These are phyloP conservation scores for Noctilio leporinus DNA, from an alignment of 2,113 vertebrate genomes.

Conservation along the genomic window DNA sequence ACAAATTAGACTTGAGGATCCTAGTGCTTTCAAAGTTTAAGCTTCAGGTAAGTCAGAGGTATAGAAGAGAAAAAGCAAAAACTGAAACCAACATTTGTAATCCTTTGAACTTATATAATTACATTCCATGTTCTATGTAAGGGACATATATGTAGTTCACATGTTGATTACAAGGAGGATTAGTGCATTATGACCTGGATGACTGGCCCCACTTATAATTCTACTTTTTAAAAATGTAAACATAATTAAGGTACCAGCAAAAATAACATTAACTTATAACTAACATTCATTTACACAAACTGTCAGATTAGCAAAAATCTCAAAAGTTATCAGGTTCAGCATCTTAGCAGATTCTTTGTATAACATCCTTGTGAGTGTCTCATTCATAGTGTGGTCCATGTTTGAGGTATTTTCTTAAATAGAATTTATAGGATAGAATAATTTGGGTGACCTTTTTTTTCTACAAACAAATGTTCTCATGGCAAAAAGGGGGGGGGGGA, in stretches of 20 bases:
- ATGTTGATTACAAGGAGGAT: neutral
- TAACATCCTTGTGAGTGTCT: neutral
- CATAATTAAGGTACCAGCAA: constrained; percentile 1
- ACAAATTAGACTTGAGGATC: neutral
- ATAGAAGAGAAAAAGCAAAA: neutral
- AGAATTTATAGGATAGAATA: neutral
- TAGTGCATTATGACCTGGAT: neutral
- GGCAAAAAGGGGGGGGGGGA: neutral
- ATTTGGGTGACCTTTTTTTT: neutral
- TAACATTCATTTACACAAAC: constrained; percentile 6
- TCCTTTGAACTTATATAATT: neutral
- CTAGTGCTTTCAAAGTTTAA: neutral
- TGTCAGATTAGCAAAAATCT: neutral
- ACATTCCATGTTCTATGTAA: neutral
- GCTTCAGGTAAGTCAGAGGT: neutral
- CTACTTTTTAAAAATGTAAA: constrained; percentile 44
- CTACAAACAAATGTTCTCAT: constrained; percentile 2
- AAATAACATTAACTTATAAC: neutral
- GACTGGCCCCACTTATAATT: neutral
- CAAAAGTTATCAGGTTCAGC: neutral
- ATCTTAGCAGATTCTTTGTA: neutral
- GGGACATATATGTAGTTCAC: neutral
- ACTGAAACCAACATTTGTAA: neutral
- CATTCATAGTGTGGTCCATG: neutral
- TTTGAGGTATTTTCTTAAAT: neutral